These are phyloP conservation scores for Uloborus plumipes DNA, from an alignment of 2,888 invertebrate species.

Conservation along the genomic window DNA sequence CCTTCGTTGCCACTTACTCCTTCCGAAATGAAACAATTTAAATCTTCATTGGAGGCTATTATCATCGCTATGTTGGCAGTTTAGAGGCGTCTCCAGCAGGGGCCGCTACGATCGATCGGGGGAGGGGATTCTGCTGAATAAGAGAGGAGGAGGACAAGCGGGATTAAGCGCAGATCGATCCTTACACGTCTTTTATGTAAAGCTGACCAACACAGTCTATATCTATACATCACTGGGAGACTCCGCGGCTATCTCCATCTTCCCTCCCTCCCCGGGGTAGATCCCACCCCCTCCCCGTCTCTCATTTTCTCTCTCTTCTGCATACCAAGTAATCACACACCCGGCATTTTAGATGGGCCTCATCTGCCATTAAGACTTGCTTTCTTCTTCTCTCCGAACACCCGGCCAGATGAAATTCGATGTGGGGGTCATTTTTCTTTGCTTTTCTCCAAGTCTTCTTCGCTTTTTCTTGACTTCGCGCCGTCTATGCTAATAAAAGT, in stretches of 20 bases:
- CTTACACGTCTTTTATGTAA: slow-evolving; percentile 65
- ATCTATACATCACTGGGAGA: slow-evolving; percentile 62
- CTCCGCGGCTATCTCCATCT: slow-evolving; percentile 30
- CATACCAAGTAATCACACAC: neutral
- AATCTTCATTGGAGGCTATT: too few relatives aligned
- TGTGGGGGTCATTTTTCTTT: slow-evolving; percentile 1
- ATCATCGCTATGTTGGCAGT: slow-evolving; percentile 3
- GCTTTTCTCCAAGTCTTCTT: neutral
- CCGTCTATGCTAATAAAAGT: neutral
- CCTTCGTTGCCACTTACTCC: too few relatives aligned
- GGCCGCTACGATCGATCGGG: slow-evolving; percentile 50
- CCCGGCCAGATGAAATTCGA: too few relatives aligned
- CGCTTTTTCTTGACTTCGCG: neutral
- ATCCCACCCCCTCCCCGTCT: slow-evolving; percentile 9
- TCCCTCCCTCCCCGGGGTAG: slow-evolving; percentile 16
- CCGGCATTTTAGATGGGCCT: too few relatives aligned
- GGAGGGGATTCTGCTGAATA: slow-evolving; percentile 52
- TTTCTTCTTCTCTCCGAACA: too few relatives aligned
- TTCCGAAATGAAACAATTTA: too few relatives aligned
- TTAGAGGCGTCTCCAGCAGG: slow-evolving; percentile 45
- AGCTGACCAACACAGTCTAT: slow-evolving; percentile 64
- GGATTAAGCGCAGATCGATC: slow-evolving; percentile 60
- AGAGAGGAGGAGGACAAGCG: slow-evolving; percentile 54
- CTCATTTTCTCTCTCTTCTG: slow-evolving; percentile 6
- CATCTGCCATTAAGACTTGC: too few relatives aligned